Evolutionary conservation across 2,888 invertebrate species (phyloP).

Genomic region (Nudaria mundana): DNA sequence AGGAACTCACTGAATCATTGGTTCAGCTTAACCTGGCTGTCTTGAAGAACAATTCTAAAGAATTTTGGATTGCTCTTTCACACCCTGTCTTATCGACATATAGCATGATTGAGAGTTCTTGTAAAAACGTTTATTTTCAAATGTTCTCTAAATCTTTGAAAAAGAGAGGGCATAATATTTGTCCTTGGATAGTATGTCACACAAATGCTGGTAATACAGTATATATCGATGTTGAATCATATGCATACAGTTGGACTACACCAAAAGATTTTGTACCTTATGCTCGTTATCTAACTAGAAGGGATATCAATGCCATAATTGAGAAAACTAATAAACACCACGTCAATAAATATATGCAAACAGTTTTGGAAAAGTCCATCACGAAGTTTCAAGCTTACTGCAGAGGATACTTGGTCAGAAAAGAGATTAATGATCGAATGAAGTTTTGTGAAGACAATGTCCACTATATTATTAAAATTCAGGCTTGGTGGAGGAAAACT

Average conservation of each 20-base stretch:
- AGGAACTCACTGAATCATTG: conserved; percentile 66
- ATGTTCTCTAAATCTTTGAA: conserved; percentile 69
- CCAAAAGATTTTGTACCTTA: conserved; percentile 76
- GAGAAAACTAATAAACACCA: conserved; percentile 71
- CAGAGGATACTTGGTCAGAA: conserved; percentile 82
- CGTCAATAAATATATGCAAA: conserved; percentile 63
- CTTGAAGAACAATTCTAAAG: conserved; percentile 60
- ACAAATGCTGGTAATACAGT: conserved; percentile 75
- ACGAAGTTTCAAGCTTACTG: conserved; percentile 81
- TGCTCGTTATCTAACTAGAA: conserved; percentile 69
- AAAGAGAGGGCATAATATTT: conserved; percentile 65
- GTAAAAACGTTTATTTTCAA: conserved; percentile 70
- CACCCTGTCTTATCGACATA: conserved; percentile 47
- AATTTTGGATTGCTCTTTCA: conserved; percentile 61
- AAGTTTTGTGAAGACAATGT: conserved; percentile 64
- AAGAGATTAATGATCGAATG: conserved; percentile 60
- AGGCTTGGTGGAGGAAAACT: conserved; percentile 84
- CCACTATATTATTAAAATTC: conserved; percentile 69
- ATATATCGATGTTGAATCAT: conserved; percentile 77
- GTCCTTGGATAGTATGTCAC: conserved; percentile 77
- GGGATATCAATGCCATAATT: conserved; percentile 61
- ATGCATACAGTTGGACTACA: conserved; percentile 75
- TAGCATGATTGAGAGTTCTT: conserved; percentile 53
- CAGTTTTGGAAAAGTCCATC: conserved; percentile 65
- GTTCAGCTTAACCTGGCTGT: conserved; percentile 68